These are phyloP conservation scores for Pollenia amentaria DNA, from an alignment of 2,888 invertebrate species.

Conservation along the genomic window DNA sequence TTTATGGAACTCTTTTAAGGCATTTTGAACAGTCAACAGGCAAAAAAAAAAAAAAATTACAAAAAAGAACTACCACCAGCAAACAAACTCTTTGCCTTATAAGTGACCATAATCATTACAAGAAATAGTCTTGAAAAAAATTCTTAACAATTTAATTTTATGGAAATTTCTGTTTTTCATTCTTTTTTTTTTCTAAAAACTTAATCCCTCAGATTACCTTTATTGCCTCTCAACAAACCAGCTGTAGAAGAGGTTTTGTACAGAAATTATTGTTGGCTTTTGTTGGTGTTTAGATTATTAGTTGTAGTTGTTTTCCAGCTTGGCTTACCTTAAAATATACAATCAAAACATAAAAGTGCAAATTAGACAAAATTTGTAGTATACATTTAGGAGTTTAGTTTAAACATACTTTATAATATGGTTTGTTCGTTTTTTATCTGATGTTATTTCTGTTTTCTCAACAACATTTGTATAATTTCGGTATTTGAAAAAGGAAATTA, in stretches of 20 bases:
- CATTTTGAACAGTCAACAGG: constrained; percentile 57
- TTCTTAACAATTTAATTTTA: constrained; percentile 31
- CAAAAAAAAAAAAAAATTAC: neutral
- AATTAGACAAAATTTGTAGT: constrained; percentile 29
- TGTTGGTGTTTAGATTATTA: neutral
- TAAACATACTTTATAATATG: constrained; percentile 11
- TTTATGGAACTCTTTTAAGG: constrained; percentile 48
- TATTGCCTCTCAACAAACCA: constrained; percentile 40
- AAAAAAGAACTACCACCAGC: neutral
- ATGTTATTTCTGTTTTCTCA: no score
- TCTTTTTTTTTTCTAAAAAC: neutral
- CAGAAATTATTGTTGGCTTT: neutral
- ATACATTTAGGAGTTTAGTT: constrained; percentile 35
- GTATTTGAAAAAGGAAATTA: no score
- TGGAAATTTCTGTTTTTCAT: constrained; percentile 40
- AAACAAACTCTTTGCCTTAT: neutral
- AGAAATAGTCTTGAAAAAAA: neutral
- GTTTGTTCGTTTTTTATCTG: no score
- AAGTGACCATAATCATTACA: constrained; percentile 29
- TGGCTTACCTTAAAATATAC: constrained; percentile 61
- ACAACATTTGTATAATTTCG: no score
- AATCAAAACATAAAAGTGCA: constrained; percentile 26
- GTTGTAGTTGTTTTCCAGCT: neutral
- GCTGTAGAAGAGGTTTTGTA: constrained; percentile 9
- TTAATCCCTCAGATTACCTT: constrained; percentile 61